Base-by-base conservation (phyloP, 2,888 invertebrate genomes). In the Spisula subtruncata region DNA sequence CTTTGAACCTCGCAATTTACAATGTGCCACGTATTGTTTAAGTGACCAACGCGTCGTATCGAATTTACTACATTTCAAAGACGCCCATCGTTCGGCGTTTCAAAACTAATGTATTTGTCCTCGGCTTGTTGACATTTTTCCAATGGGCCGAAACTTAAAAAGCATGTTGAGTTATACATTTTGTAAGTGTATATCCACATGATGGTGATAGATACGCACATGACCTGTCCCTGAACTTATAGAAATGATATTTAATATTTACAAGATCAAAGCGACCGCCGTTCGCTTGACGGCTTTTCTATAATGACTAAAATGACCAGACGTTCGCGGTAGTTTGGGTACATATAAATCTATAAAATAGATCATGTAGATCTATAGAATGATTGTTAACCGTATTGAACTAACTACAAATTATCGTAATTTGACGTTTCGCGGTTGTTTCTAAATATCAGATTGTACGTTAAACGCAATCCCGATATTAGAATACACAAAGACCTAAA, bases 251-350 rank as follows among this genome's bases (percentile, higher is more conserved):
- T 89, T 86, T 83, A 86, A 89, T 89, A 89, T 89, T 48, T 83
- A 4, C 14, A 80, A 89, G 89, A 89, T 89, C 89, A 89, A 89
- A 89, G 89, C 84, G 89, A 86, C 89, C 89, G 79, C 54, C 79
- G 54, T 16, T 81, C 66, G 81, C 75, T 14, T 35, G 32, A 32
- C 12, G 32, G 75, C 32, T 5, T 18, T 35, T 35, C 35, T 16
- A 32, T 32, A 75, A 75, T 75, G 35, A 16, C 35, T 75, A 32
- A 32, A 75, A 75, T 75, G 75, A 32, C 35, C 75, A 75, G 35
- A 32, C 25, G n/a, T 75, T 75, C n/a, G 75, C 16, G 75, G 75
- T 25, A 32, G 14, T 35, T 14, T 18, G 35, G 25, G 35, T 32
- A 16, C 14, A 75, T 35, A 32, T 75, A 41, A 8, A 35, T 75